These are phyloP conservation scores for Ploceus nigricollis DNA, from an alignment of 2,113 vertebrate species.

Conservation along the genomic window DNA sequence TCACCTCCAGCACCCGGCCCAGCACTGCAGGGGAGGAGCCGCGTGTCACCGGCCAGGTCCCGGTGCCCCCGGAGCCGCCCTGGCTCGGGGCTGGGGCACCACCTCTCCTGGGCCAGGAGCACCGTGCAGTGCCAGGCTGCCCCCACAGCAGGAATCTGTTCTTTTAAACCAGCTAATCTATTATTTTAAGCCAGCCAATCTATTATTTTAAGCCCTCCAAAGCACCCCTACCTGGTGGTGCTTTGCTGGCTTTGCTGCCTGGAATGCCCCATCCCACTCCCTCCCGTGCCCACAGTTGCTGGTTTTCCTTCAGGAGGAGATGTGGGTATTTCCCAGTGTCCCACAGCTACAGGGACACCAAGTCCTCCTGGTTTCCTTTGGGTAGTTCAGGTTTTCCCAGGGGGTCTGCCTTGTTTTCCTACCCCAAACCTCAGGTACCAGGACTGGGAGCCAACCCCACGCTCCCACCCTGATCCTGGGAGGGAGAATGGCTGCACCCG, in stretches of 20 bases:
- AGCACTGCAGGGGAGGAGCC: conserved; percentile 75
- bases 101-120: fast-evolving
- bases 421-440: neutral
- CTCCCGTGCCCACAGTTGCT: fast-evolving
- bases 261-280: too few species aligned
- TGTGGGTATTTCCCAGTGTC: fast-evolving
- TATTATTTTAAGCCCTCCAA: too few species aligned
- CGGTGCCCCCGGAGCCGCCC: fast-evolving
- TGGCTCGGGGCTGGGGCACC: neutral
- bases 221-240: fast-evolving
- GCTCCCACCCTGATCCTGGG: neutral
- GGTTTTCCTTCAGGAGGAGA: neutral
- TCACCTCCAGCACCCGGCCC: conserved; percentile 93
- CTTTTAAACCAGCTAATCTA: neutral
- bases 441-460: neutral
- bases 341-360: neutral
- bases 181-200: too few species aligned
- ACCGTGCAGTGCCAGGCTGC: neutral
- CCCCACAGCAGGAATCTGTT: neutral
- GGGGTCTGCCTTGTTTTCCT: neutral
- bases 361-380: neutral
- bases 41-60: fast-evolving
- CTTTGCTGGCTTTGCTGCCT: too few species aligned
- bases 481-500: neutral
- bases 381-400: neutral